Evolutionary conservation across 2,888 invertebrate genomes (phyloP).

Genomic region (Acronicta psi): DNA sequence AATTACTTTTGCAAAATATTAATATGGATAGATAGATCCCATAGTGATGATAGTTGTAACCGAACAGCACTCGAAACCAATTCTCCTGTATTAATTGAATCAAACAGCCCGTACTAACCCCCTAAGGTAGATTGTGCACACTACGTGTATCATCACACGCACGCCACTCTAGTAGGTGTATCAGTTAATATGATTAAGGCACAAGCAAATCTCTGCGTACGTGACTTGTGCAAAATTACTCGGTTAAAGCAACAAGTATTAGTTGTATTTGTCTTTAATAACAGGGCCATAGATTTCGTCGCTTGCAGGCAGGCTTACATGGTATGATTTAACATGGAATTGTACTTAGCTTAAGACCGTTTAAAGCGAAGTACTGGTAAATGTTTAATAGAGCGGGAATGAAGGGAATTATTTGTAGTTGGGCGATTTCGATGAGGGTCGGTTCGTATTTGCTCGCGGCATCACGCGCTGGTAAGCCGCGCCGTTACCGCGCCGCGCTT

Average conservation of each 20-base stretch:
- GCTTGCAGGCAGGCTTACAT: conserved; percentile 40
- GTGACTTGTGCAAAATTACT: conserved; percentile 60
- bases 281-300: conserved; percentile 32
- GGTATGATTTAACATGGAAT: conserved; percentile 52
- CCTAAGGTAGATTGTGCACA: conserved; percentile 66
- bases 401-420: conserved; percentile 71
- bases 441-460: conserved; percentile 72
- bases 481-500: conserved; percentile 60
- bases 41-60: conserved; percentile 15
- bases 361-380: conserved; percentile 54
- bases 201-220: conserved; percentile 57
- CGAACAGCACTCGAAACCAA: conserved; percentile 49
- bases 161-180: conserved; percentile 9
- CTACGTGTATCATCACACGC: conserved; percentile 37
- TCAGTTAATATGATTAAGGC: conserved; percentile 40
- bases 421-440: conserved; percentile 66
- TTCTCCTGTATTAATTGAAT: conserved; percentile 66
- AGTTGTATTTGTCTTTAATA: conserved; percentile 48
- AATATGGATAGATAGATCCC: no score
- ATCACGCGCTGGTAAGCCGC: conserved; percentile 71
- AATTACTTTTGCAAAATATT: no score
- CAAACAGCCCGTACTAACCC: conserved; percentile 66
- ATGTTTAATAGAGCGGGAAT: conserved; percentile 71
- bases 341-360: conserved; percentile 42
- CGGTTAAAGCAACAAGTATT: conserved; percentile 50